Evolutionary conservation across 2,113 vertebrate genomes (phyloP).

Genomic region (Glareola pratincola): DNA sequence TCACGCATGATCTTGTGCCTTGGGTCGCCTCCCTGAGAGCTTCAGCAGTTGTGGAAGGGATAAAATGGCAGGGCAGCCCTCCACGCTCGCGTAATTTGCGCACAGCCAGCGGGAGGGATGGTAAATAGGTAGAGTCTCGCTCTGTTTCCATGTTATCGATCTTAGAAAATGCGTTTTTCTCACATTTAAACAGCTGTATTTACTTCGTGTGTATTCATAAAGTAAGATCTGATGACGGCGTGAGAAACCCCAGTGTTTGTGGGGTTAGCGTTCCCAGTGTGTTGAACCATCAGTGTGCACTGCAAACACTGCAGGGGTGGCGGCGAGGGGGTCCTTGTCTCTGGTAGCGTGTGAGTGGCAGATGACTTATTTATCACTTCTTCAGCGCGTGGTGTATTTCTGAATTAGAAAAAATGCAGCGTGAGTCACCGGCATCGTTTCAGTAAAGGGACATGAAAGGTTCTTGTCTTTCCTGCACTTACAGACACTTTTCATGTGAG

Average conservation of each 20-base stretch:
- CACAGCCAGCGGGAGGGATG: background rate
- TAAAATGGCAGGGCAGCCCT: background rate
- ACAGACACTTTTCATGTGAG: background rate
- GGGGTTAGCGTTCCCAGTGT: background rate
- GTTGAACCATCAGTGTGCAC: background rate
- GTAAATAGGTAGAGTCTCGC: background rate
- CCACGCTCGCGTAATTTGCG: background rate
- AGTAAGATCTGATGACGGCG: background rate
- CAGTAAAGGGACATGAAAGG: background rate
- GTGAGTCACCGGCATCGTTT: background rate
- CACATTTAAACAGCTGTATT: background rate
- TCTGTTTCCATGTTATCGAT: background rate
- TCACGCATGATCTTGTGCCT: background rate
- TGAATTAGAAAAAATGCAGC: background rate
- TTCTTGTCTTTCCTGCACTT: background rate
- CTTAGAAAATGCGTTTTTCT: background rate
- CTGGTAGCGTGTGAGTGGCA: background rate
- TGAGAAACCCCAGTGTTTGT: background rate
- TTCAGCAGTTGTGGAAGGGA: constrained; percentile 2
- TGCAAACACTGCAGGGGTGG: background rate
- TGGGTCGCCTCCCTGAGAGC: background rate
- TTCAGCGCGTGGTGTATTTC: background rate
- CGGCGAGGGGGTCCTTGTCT: background rate
- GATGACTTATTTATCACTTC: background rate
- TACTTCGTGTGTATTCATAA: constrained; percentile 22